These are phyloP conservation scores for Lota lota DNA, from an alignment of 2,113 vertebrate species.

Conservation along the genomic window DNA sequence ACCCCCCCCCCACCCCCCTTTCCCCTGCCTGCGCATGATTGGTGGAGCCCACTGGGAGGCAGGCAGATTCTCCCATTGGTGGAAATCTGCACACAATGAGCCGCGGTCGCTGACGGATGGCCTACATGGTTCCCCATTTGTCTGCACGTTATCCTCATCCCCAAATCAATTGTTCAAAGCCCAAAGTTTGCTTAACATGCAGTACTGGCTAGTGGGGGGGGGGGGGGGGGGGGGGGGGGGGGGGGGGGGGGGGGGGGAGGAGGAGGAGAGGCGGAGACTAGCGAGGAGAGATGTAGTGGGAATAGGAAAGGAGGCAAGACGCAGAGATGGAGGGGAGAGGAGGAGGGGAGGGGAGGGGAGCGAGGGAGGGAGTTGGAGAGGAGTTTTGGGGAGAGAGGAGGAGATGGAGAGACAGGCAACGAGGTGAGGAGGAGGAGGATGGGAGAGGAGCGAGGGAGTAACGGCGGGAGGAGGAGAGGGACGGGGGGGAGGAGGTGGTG, in stretches of 20 bases:
- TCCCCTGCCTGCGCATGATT: conserved; percentile 69
- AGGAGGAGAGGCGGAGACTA: not conserved
- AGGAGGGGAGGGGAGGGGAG: not conserved
- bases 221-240: not conserved
- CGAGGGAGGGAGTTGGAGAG: too few species aligned
- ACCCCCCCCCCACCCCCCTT: conserved; percentile 38
- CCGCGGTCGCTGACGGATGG: conserved; percentile 71
- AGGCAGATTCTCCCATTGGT: conserved; percentile 71
- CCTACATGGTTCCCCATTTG: conserved; percentile 74
- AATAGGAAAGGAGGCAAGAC: not conserved
- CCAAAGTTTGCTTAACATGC: conserved; percentile 67
- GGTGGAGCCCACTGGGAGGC: conserved; percentile 69
- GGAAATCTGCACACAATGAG: conserved; percentile 77
- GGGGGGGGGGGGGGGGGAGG: too few species aligned
- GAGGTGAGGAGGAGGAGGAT: too few species aligned
- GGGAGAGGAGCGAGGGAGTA: too few species aligned
- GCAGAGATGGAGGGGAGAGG: not conserved
- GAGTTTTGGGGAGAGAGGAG: too few species aligned
- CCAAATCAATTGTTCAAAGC: conserved; percentile 70
- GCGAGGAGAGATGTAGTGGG: too few species aligned
- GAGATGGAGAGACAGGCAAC: too few species aligned
- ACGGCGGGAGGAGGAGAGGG: conserved; percentile 10
- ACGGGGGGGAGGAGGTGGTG: conserved; percentile 14
- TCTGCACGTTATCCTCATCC: conserved; percentile 70
- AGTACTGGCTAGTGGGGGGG: conserved; percentile 38